Percentiles rank a stretch among this genome's conserved stretches.
Conservation (phyloP, 2,888 invertebrate genomes). For the Drosophila kuntzei region DNA sequence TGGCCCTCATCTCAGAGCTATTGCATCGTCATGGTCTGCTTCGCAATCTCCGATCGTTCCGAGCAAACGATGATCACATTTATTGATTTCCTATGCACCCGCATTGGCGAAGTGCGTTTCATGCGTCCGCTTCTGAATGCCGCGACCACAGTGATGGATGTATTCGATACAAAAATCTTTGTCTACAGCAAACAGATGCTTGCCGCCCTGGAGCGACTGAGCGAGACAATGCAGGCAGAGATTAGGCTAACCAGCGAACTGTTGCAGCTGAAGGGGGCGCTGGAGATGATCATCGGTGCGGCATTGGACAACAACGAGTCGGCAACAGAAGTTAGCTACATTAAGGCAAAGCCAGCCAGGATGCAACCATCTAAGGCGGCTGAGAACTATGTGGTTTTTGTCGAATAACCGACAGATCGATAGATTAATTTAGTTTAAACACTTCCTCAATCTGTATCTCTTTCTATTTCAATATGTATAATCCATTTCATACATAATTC, state of each 20-base stretch:
- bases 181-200: conserved; percentile 88
- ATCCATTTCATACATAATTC: conserved; percentile 3
- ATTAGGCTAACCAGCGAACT: conserved; percentile 88
- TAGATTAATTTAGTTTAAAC: conserved; percentile 2
- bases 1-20: conserved; percentile 94
- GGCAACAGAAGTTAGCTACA: conserved; percentile 45
- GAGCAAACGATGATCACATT: conserved; percentile 89
- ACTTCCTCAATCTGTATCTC: background rate
- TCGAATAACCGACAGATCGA: conserved; percentile 49
- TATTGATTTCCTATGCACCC: conserved; percentile 91
- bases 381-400: conserved; percentile 70
- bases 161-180: conserved; percentile 89
- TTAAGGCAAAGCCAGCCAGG: conserved; percentile 35
- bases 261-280: conserved; percentile 89
- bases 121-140: conserved; percentile 91
- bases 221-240: conserved; percentile 89
- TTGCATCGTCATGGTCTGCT: conserved; percentile 92
- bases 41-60: conserved; percentile 91
- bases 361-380: conserved; percentile 81
- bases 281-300: conserved; percentile 89
- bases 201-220: conserved; percentile 88
- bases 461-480: background rate
- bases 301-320: conserved; percentile 85
- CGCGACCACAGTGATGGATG: conserved; percentile 90
- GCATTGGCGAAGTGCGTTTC: conserved; percentile 91